Evolutionary conservation across 2,797 vertebrate genomes (phyloP).

Genomic region (Muscicapa comitata): DNA sequence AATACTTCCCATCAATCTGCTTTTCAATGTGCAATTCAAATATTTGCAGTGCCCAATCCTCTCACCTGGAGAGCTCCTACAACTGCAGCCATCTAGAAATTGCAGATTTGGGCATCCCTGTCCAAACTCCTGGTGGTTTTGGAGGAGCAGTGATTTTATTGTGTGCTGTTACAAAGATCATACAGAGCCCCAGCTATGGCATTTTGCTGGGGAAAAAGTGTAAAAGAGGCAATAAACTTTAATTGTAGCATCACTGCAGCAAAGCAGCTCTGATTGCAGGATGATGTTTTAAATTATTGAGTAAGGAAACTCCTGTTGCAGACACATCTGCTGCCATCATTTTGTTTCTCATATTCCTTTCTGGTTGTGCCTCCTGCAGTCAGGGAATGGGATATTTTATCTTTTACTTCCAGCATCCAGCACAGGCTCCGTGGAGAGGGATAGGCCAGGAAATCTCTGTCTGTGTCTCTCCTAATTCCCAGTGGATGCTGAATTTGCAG

Average conservation of each 20-base stretch:
- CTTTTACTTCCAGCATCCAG: background rate
- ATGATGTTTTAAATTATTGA: background rate
- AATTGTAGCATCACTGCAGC: background rate
- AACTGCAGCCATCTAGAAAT: background rate
- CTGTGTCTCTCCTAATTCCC: background rate
- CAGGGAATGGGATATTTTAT: background rate
- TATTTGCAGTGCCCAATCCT: background rate
- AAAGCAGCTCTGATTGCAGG: background rate
- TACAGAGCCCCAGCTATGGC: background rate
- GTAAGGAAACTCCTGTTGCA: background rate
- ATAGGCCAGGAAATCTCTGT: fast-evolving
- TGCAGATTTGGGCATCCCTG: background rate
- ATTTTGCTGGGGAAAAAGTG: background rate
- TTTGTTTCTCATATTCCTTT: background rate
- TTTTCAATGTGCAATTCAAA: fast-evolving
- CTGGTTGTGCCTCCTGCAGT: background rate
- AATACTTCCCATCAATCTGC: background rate
- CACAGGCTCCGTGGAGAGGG: background rate
- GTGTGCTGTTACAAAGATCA: background rate
- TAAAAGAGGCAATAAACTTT: background rate
- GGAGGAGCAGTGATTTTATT: background rate
- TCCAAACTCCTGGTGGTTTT: background rate
- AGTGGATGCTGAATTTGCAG: background rate
- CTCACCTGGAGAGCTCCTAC: background rate
- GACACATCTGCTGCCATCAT: background rate